phyloP scores from a whole-genome alignment of 2,888 invertebrate species.

The Gari tellinella region DNA sequence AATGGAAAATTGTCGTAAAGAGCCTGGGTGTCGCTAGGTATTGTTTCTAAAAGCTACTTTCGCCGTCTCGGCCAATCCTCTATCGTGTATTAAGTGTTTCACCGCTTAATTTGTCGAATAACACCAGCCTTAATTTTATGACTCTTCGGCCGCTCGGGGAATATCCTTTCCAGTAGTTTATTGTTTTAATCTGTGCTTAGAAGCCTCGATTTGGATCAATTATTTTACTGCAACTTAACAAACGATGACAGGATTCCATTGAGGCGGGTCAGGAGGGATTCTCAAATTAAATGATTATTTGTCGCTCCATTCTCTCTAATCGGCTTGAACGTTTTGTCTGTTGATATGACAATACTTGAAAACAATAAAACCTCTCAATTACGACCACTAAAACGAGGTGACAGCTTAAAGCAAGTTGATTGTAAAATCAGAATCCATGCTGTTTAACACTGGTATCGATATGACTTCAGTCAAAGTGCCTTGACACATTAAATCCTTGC shows the following conservation, averaged over 20 bases:
- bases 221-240: conserved; percentile 44
- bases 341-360: neutral
- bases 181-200: conserved; percentile 33
- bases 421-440: too few species aligned
- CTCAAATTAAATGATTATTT: conserved; percentile 43
- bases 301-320: conserved; percentile 22
- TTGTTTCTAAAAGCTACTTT: conserved; percentile 41
- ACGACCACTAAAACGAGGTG: too few species aligned
- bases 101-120: conserved; percentile 48
- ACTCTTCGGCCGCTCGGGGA: conserved; percentile 27
- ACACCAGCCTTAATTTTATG: conserved; percentile 32
- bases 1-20: too few species aligned
- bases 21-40: neutral
- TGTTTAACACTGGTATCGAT: too few species aligned
- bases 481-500: too few species aligned
- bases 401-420: too few species aligned
- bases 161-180: conserved; percentile 32
- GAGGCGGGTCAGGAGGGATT: conserved; percentile 31
- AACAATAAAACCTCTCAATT: neutral
- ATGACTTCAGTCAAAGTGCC: too few species aligned
- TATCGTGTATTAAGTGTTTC: conserved; percentile 26
- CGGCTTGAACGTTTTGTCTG: conserved; percentile 13
- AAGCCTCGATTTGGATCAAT: conserved; percentile 34
- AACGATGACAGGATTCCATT: conserved; percentile 30
- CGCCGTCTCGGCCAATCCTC: conserved; percentile 3